Evolutionary conservation across 2,113 vertebrate species (phyloP).

Genomic region (Cricetomys ansorgei): DNA sequence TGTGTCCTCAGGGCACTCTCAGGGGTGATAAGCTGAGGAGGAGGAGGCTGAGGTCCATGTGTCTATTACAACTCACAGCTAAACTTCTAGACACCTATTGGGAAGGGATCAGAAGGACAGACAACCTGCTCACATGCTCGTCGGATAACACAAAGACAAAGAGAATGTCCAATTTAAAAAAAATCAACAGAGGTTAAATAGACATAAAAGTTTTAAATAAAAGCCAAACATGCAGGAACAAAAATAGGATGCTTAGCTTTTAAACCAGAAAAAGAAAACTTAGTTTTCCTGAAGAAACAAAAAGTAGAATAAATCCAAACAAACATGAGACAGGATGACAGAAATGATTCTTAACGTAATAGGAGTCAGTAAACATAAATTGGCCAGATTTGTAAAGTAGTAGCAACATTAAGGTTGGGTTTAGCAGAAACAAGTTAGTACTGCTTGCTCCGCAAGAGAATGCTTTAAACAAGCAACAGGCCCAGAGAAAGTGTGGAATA

Average conservation of each 20-base stretch:
- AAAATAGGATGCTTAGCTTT: conserved; percentile 7
- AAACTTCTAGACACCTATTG: background rate
- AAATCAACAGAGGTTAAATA: background rate
- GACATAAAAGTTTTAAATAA: background rate
- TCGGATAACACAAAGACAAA: background rate
- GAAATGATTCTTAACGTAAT: background rate
- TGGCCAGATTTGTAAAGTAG: background rate
- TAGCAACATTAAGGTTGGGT: background rate
- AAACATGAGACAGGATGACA: background rate
- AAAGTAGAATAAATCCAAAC: background rate
- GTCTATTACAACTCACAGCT: background rate
- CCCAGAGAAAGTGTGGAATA: background rate
- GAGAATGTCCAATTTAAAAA: background rate
- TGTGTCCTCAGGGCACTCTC: background rate
- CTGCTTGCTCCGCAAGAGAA: background rate
- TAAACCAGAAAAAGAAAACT: conserved; percentile 14
- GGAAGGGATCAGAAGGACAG: too few relatives aligned
- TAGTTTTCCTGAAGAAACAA: background rate
- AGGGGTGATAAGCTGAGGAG: background rate
- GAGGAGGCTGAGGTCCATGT: background rate
- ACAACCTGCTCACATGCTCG: background rate
- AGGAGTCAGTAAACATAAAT: background rate
- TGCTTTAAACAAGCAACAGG: background rate
- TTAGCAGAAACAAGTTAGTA: background rate
- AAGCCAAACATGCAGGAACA: background rate